Conservation (phyloP, 2,888 invertebrate species). For the Philopedon plagiatum region DNA sequence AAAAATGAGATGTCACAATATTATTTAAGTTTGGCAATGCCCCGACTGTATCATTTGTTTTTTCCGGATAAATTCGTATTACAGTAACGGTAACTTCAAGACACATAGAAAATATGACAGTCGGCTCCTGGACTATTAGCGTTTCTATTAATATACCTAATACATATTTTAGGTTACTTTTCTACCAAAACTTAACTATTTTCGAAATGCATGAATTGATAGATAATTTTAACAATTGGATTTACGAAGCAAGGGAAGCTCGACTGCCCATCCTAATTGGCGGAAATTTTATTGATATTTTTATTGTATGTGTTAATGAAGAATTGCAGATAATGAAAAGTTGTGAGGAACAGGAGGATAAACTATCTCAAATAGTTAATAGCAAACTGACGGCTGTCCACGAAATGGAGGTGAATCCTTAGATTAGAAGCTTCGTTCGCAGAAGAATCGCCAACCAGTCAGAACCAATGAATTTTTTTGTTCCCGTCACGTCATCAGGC, state of each 20-base stretch:
- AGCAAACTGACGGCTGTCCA: constrained; percentile 66
- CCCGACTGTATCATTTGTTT: no score
- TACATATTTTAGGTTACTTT: constrained; percentile 69
- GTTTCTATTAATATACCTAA: no score
- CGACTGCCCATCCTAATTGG: constrained; percentile 75
- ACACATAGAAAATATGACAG: no score
- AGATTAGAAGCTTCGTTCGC: no score
- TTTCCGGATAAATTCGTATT: no score
- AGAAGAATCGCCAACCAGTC: no score
- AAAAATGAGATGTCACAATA: no score
- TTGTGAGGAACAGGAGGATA: constrained; percentile 80
- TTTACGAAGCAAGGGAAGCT: constrained; percentile 72
- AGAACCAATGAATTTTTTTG: no score
- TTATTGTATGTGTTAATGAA: constrained; percentile 78
- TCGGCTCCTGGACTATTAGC: no score
- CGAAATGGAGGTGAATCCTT: constrained; percentile 65
- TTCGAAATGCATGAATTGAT: constrained; percentile 74
- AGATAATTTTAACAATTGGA: constrained; percentile 76
- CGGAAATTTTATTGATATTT: constrained; percentile 74
- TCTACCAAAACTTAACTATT: constrained; percentile 78
- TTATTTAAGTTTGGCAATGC: no score
- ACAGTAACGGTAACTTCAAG: no score
- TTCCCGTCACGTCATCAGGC: no score
- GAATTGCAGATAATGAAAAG: constrained; percentile 82
- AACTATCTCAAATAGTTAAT: constrained; percentile 70